These are phyloP conservation scores for Archivesica marissinica DNA, from an alignment of 1,140 invertebrate species.

Conservation along the genomic window DNA sequence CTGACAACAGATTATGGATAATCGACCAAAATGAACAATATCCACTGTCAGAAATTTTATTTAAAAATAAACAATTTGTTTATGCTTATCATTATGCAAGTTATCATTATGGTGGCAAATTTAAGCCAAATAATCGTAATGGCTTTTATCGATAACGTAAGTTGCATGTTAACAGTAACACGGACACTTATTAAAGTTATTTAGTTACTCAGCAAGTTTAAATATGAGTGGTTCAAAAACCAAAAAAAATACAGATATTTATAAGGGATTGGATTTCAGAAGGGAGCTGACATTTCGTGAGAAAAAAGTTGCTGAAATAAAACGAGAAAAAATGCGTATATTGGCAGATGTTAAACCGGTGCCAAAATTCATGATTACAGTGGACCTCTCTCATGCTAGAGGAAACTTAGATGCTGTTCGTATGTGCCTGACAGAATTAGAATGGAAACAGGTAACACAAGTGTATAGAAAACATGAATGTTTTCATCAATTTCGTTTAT, in stretches of 20 bases:
- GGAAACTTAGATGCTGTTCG: slow-evolving; percentile 81
- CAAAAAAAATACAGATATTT: slow-evolving; percentile 8
- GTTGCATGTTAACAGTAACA: background rate
- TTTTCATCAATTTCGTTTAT: too few relatives aligned
- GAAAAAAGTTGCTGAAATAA: slow-evolving; percentile 65
- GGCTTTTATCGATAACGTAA: background rate
- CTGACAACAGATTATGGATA: background rate
- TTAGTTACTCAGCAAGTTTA: background rate
- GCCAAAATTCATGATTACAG: slow-evolving; percentile 74
- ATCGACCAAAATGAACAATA: too few relatives aligned
- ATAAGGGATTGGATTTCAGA: slow-evolving; percentile 62
- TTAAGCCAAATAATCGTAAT: background rate
- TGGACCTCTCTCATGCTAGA: slow-evolving; percentile 81
- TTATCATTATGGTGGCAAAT: background rate
- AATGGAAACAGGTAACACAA: slow-evolving; percentile 83
- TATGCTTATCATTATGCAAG: background rate
- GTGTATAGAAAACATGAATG: too few relatives aligned
- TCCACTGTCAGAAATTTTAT: background rate
- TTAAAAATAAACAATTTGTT: background rate
- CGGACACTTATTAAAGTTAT: background rate
- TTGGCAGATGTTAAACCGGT: slow-evolving; percentile 63
- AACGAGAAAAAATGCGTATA: slow-evolving; percentile 64
- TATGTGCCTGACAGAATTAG: slow-evolving; percentile 79
- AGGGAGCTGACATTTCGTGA: slow-evolving; percentile 66
- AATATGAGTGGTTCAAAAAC: slow-evolving; percentile 41